phyloP scores from a whole-genome alignment of 2,888 invertebrate species.

The Caenorhabditis becei region DNA sequence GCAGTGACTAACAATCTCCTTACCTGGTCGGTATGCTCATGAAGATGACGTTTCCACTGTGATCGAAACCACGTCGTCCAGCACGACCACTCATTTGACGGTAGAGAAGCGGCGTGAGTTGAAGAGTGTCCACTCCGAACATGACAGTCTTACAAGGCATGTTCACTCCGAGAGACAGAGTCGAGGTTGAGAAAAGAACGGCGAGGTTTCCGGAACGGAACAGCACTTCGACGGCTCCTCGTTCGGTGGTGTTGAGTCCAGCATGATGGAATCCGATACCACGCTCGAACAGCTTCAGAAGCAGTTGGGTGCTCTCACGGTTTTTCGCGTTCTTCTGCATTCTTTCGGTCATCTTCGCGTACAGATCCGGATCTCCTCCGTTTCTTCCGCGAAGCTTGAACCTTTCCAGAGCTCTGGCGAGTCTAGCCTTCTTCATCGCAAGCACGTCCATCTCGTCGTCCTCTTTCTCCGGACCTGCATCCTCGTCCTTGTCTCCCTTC shows the following conservation, averaged over 20 bases:
- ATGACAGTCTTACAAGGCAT: slow-evolving; percentile 81
- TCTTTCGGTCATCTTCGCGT: slow-evolving; percentile 74
- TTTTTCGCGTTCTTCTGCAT: slow-evolving; percentile 66
- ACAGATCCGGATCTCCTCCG: slow-evolving; percentile 74
- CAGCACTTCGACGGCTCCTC: slow-evolving; percentile 79
- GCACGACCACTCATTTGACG: slow-evolving; percentile 81
- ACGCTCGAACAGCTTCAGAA: slow-evolving; percentile 77
- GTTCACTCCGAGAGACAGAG: slow-evolving; percentile 81
- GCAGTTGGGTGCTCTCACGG: slow-evolving; percentile 68
- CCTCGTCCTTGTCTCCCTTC: slow-evolving; percentile 65
- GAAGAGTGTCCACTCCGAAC: slow-evolving; percentile 79
- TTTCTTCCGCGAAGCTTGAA: slow-evolving; percentile 76
- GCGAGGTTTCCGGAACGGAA: slow-evolving; percentile 79
- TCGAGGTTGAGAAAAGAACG: slow-evolving; percentile 79
- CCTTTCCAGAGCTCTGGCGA: slow-evolving; percentile 76
- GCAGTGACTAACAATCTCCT: background rate
- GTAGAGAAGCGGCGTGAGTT: slow-evolving; percentile 79
- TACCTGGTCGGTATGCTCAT: slow-evolving; percentile 76
- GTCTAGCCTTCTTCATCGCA: slow-evolving; percentile 71
- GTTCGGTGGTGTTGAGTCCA: slow-evolving; percentile 75
- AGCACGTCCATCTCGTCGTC: slow-evolving; percentile 74
- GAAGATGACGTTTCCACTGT: slow-evolving; percentile 80
- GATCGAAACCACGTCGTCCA: slow-evolving; percentile 81
- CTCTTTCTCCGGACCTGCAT: slow-evolving; percentile 65
- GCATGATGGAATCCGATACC: slow-evolving; percentile 81